A percentile compares a stretch with the other conserved stretches of the same genome.
Evolutionary conservation across 2,888 invertebrate species (phyloP).

Genomic region (Lacanobia wlatinum): DNA sequence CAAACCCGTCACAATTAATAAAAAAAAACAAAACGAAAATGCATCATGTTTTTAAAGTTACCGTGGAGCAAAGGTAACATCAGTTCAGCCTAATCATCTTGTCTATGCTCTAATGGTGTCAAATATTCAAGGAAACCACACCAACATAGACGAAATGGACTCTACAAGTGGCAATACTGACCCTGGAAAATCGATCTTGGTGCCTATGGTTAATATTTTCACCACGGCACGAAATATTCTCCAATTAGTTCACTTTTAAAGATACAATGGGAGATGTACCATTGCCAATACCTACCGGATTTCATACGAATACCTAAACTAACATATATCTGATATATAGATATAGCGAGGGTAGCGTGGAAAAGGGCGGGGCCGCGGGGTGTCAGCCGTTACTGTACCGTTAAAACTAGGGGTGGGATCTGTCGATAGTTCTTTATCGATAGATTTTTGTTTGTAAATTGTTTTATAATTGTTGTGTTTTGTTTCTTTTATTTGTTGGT

Average conservation of each 20-base stretch:
- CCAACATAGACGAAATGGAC: background rate
- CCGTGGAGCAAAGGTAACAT: background rate
- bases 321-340: slow-evolving; percentile 34
- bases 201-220: background rate
- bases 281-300: background rate
- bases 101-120: too few species aligned
- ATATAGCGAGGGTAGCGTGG: slow-evolving; percentile 67
- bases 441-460: background rate
- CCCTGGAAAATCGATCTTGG: background rate
- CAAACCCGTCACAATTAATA: too few species aligned
- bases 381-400: slow-evolving; percentile 82
- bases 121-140: too few species aligned
- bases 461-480: background rate
- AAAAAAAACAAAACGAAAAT: too few species aligned
- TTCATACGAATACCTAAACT: slow-evolving; percentile 57
- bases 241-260: too few species aligned
- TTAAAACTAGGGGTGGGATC: slow-evolving; percentile 74
- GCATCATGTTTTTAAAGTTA: too few species aligned
- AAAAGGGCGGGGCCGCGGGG: slow-evolving; percentile 77
- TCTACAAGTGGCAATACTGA: background rate
- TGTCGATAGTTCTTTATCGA: slow-evolving; percentile 49
- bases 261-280: slow-evolving; percentile 3
- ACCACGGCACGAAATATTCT: too few species aligned
- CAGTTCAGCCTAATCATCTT: background rate
- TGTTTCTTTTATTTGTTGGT: background rate